Evolutionary conservation across 1,140 invertebrate species (phyloP).

Genomic region (Trachymyrmex cornetzi): DNA sequence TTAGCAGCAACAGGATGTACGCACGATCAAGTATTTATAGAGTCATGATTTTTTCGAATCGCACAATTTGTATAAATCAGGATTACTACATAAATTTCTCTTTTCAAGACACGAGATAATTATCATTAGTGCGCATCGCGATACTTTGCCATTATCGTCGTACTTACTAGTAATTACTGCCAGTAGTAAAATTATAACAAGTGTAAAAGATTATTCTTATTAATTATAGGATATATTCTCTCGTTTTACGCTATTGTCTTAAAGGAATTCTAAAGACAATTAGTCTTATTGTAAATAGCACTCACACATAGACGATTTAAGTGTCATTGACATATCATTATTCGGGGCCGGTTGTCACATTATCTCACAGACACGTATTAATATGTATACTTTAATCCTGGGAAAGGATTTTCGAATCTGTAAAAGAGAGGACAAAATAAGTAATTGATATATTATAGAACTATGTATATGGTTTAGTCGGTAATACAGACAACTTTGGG

Average conservation of each 20-base stretch:
- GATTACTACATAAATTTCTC: conserved; percentile 39
- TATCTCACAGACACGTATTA: no score
- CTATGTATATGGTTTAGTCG: no score
- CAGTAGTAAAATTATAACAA: not conserved
- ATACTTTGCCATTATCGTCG: conserved; percentile 10
- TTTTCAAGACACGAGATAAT: conserved; percentile 20
- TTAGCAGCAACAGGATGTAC: not conserved
- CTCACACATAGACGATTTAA: no score
- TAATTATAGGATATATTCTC: not conserved
- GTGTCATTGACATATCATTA: no score
- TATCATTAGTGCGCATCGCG: conserved; percentile 13
- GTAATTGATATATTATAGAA: no score
- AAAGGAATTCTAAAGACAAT: no score
- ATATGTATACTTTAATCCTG: no score
- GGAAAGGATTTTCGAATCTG: no score
- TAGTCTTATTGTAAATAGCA: no score
- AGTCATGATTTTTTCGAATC: not conserved
- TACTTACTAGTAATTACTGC: not conserved
- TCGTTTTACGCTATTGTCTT: not conserved
- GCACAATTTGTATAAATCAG: conserved; percentile 24
- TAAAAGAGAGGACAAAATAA: no score
- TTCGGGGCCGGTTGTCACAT: no score
- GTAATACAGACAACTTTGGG: no score
- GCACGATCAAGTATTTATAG: conserved; percentile 4
- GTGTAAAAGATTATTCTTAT: not conserved